These are phyloP conservation scores for Pachydiplax longipennis DNA, from an alignment of 2,888 invertebrate genomes.

Conservation along the genomic window DNA sequence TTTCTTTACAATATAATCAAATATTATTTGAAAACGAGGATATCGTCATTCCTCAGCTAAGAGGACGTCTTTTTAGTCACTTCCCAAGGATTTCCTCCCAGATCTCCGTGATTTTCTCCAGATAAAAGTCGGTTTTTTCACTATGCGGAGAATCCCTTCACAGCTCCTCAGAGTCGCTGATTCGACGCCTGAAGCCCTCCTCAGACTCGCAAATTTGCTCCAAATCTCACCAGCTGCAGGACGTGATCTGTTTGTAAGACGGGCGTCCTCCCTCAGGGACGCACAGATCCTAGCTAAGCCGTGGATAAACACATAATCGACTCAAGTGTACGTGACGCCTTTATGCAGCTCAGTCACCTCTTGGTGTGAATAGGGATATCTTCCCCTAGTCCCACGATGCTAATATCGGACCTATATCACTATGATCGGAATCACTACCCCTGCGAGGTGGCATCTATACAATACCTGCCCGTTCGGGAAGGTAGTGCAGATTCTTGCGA, in stretches of 20 bases:
- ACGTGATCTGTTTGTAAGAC: background rate
- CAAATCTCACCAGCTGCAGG: background rate
- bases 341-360: background rate
- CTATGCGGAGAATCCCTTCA: background rate
- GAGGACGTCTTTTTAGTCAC: too few relatives aligned
- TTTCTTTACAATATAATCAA: too few relatives aligned
- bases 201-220: background rate
- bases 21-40: too few relatives aligned
- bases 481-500: too few relatives aligned
- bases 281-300: background rate
- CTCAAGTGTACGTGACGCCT: background rate
- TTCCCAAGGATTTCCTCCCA: too few relatives aligned
- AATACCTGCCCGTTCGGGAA: background rate
- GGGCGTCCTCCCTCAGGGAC: background rate
- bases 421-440: background rate
- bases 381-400: background rate
- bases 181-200: background rate
- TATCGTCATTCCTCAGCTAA: too few relatives aligned
- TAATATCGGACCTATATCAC: background rate
- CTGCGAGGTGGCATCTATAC: background rate
- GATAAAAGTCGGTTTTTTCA: too few relatives aligned
- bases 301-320: background rate
- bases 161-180: background rate
- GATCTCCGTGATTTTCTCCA: too few relatives aligned
- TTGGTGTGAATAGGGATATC: background rate